Conservation (phyloP, 2,113 vertebrate species). For the Otus sunia region DNA sequence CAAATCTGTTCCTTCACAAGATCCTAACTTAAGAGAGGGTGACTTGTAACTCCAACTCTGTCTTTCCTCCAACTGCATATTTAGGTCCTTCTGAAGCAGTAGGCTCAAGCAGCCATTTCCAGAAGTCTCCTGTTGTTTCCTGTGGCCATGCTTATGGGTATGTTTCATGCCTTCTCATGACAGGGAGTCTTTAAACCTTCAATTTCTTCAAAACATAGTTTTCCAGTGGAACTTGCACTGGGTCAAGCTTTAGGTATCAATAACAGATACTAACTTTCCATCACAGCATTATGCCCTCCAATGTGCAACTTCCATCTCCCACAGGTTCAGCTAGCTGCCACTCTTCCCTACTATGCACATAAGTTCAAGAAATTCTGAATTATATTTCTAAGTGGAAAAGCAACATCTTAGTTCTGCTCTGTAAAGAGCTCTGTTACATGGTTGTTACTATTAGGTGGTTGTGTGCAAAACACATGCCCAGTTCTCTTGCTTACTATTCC, state of each 20-base stretch:
- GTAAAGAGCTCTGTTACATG: neutral
- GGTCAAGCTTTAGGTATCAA: neutral
- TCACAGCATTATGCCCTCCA: neutral
- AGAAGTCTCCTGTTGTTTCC: neutral
- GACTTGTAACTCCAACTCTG: neutral
- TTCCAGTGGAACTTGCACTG: neutral
- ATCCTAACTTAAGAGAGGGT: neutral
- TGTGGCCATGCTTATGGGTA: neutral
- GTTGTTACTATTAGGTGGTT: neutral
- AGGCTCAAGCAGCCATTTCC: neutral
- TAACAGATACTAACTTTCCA: neutral
- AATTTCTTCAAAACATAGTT: neutral
- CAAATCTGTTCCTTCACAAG: neutral
- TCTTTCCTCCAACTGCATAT: neutral
- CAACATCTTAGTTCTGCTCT: neutral
- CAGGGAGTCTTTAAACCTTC: neutral
- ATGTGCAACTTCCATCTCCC: neutral
- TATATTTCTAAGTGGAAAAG: neutral
- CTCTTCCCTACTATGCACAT: fast-evolving
- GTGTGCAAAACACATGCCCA: fast-evolving
- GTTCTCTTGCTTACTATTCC: neutral
- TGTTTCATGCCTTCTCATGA: neutral
- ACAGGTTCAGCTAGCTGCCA: neutral
- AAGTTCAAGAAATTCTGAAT: neutral
- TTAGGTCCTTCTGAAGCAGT: neutral